phyloP scores from a whole-genome alignment of 2,797 vertebrate species.

The Peromyscus eremicus region DNA sequence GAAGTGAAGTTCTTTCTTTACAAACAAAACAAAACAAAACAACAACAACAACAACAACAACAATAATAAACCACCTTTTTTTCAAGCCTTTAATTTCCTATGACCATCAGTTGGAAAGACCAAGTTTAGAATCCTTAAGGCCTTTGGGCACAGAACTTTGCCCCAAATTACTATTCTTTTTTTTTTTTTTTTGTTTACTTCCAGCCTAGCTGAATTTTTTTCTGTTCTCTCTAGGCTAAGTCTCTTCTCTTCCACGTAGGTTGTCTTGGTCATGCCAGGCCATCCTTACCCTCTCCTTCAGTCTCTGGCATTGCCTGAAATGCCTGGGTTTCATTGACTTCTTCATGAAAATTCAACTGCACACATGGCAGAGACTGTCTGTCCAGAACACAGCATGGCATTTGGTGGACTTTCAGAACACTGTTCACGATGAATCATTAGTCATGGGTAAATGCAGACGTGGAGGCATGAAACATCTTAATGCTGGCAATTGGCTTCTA shows the following conservation, averaged over 20 bases:
- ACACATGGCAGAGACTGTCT: not conserved
- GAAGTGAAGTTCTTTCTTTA: not conserved
- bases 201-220: not conserved
- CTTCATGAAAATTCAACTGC: not conserved
- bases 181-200: not conserved
- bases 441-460: conserved; percentile 14
- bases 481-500: not conserved
- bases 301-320: conserved; percentile 2
- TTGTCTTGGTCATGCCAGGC: not conserved
- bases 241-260: not conserved
- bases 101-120: conserved; percentile 12
- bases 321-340: not conserved
- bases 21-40: not conserved
- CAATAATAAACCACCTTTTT: not conserved
- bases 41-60: not conserved
- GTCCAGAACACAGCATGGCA: not conserved
- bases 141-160: not conserved
- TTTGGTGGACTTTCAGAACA: not conserved
- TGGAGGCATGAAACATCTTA: not conserved
- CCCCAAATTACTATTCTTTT: not conserved
- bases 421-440: not conserved
- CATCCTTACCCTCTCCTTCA: not conserved
- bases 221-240: not conserved
- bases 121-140: conserved; percentile 41
- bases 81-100: not conserved